Evolutionary conservation across 2,888 invertebrate genomes (phyloP).

Genomic region (Acleris emargana): DNA sequence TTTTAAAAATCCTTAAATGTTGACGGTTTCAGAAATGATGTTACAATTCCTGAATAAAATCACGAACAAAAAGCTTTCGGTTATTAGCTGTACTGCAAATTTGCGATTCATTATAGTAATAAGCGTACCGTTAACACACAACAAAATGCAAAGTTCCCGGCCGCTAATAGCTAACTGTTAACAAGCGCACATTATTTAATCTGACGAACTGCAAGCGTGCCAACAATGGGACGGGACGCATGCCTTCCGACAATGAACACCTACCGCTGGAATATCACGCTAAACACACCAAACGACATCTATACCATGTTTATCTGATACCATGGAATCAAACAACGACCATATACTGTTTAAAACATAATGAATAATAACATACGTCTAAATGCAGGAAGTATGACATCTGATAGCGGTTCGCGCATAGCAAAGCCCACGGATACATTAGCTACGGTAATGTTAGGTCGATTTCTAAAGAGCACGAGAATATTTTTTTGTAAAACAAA

Average conservation of each 20-base stretch:
- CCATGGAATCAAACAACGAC: slow-evolving; percentile 26
- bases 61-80: neutral
- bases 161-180: slow-evolving; percentile 48
- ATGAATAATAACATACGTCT: slow-evolving; percentile 24
- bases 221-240: slow-evolving; percentile 52
- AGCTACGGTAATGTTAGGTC: slow-evolving; percentile 11
- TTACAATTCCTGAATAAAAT: neutral
- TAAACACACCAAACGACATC: slow-evolving; percentile 39
- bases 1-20: no score
- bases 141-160: slow-evolving; percentile 38
- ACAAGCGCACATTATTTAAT: slow-evolving; percentile 56
- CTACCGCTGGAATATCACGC: slow-evolving; percentile 50
- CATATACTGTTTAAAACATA: slow-evolving; percentile 16
- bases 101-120: slow-evolving; percentile 20
- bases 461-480: slow-evolving; percentile 17
- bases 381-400: slow-evolving; percentile 28
- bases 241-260: slow-evolving; percentile 59
- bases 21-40: no score
- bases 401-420: slow-evolving; percentile 13
- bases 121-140: slow-evolving; percentile 5
- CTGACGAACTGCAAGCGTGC: slow-evolving; percentile 52
- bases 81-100: slow-evolving; percentile 14
- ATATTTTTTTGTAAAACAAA: slow-evolving; percentile 17
- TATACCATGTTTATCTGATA: slow-evolving; percentile 34
- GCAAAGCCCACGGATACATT: slow-evolving; percentile 3